Conservation (phyloP, 2,888 invertebrate species). For the Leucania comma region DNA sequence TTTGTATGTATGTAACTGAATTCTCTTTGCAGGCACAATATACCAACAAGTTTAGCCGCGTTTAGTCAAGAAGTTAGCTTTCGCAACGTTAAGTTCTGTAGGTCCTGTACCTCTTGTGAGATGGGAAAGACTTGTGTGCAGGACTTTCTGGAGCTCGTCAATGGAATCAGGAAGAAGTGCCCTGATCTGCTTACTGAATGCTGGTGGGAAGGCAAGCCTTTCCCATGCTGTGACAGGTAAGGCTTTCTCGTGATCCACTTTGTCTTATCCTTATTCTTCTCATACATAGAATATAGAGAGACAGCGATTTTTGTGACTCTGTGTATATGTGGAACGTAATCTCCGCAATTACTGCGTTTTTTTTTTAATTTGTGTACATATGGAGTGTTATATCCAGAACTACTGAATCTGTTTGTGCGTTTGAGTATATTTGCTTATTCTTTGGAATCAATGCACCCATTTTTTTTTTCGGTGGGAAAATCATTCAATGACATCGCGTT, state of each 20-base stretch:
- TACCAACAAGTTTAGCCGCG: conserved; percentile 65
- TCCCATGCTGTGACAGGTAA: conserved; percentile 83
- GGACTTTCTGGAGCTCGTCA: conserved; percentile 69
- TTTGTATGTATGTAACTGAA: background rate
- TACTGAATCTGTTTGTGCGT: too few relatives aligned
- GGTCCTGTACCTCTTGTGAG: conserved; percentile 75
- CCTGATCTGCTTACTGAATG: conserved; percentile 79
- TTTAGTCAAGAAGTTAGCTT: conserved; percentile 81
- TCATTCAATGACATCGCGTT: too few relatives aligned
- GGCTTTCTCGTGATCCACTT: background rate
- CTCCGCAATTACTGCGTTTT: too few relatives aligned
- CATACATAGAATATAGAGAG: too few relatives aligned
- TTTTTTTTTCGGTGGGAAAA: too few relatives aligned
- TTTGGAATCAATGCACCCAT: too few relatives aligned
- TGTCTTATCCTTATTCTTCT: background rate
- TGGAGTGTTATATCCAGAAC: too few relatives aligned
- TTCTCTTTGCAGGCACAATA: conserved; percentile 69
- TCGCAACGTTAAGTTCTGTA: conserved; percentile 81
- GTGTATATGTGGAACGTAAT: too few relatives aligned
- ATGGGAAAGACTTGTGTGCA: conserved; percentile 76
- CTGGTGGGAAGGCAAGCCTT: conserved; percentile 79
- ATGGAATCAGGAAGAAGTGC: conserved; percentile 77
- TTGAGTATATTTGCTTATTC: too few relatives aligned
- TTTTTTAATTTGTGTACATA: too few relatives aligned
- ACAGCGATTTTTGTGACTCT: too few relatives aligned